These are phyloP conservation scores for Leucoraja erinaceus DNA, from an alignment of 2,113 vertebrate genomes.

Conservation along the genomic window DNA sequence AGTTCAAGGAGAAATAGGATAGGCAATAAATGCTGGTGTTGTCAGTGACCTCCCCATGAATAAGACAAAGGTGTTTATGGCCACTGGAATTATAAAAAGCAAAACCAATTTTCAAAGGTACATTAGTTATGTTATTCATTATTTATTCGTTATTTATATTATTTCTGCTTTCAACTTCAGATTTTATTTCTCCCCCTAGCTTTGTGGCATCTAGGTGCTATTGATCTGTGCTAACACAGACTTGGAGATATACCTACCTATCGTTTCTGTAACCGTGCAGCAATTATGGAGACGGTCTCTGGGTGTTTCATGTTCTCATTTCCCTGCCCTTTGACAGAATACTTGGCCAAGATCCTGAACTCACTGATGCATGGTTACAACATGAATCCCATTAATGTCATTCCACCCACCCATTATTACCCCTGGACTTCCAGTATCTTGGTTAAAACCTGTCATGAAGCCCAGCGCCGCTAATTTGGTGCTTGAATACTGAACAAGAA, in stretches of 20 bases:
- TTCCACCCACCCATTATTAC: background rate
- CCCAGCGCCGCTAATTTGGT: background rate
- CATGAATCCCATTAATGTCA: background rate
- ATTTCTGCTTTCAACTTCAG: too few relatives aligned
- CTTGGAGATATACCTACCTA: background rate
- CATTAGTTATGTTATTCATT: background rate
- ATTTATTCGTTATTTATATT: background rate
- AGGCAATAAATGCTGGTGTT: too few relatives aligned
- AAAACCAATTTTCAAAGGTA: background rate
- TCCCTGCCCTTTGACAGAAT: background rate
- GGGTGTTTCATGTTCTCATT: background rate
- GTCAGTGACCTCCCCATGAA: too few relatives aligned
- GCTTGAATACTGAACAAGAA: background rate
- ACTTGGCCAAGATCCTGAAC: background rate
- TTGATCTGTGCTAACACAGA: background rate
- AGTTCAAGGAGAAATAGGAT: too few relatives aligned
- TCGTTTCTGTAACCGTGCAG: background rate
- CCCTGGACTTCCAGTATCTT: background rate
- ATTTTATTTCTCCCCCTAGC: background rate
- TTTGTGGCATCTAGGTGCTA: background rate
- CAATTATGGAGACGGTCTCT: background rate
- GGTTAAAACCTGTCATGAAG: background rate
- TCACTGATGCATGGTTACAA: background rate
- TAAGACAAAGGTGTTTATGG: background rate
- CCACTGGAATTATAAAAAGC: background rate